Evolutionary conservation across 2,888 invertebrate species (phyloP).

Genomic region (Archips crataeganus): DNA sequence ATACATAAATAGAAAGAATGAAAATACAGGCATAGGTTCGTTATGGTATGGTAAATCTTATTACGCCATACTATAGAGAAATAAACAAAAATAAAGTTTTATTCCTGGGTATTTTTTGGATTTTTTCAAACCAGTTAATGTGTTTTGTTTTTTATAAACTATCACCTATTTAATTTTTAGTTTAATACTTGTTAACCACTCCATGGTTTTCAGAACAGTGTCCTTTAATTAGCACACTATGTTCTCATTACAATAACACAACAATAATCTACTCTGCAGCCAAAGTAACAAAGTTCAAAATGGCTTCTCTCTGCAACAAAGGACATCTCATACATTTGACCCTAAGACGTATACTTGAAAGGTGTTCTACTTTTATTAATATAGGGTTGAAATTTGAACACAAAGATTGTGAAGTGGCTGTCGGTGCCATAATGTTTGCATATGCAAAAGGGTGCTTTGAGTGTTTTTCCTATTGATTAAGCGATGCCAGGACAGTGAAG

Average conservation of each 20-base stretch:
- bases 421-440: constrained; percentile 74
- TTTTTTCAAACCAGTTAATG: no score
- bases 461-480: constrained; percentile 83
- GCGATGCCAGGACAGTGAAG: constrained; percentile 59
- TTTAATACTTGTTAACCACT: constrained; percentile 1
- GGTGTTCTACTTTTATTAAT: constrained; percentile 12
- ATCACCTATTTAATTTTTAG: no score
- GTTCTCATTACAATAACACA: constrained; percentile 28
- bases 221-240: constrained; percentile 43
- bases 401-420: constrained; percentile 49
- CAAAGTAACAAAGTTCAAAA: constrained; percentile 16
- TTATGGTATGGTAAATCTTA: no score
- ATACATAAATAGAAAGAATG: no score
- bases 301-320: constrained; percentile 13
- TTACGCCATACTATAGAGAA: no score
- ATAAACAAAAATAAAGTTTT: no score
- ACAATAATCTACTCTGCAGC: constrained; percentile 8
- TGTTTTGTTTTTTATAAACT: no score
- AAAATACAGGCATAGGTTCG: no score
- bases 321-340: constrained; percentile 28
- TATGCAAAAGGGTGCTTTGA: constrained; percentile 76
- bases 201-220: constrained; percentile 27
- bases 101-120: no score
- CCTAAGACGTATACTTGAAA: constrained; percentile 17
- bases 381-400: constrained; percentile 25